Evolutionary conservation across 2,113 vertebrate species (phyloP).

Genomic region (Myocastor coypus): DNA sequence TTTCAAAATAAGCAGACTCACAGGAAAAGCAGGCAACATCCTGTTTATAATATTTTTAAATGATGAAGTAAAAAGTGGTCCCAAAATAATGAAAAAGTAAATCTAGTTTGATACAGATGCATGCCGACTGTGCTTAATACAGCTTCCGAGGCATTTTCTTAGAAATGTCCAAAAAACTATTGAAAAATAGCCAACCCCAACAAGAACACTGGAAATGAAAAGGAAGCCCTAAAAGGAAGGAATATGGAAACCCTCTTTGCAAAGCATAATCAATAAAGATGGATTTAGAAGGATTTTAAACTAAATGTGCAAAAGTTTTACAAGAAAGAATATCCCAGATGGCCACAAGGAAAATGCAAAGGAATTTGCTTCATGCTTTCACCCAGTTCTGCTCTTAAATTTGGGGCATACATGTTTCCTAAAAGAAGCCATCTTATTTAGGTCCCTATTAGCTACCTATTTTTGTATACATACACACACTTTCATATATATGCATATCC

Average conservation of each 20-base stretch:
- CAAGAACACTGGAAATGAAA: background rate
- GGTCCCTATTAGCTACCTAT: background rate
- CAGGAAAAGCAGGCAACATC: background rate
- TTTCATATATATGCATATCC: background rate
- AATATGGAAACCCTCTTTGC: background rate
- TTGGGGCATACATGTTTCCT: background rate
- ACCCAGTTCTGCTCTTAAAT: background rate
- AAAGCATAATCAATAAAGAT: background rate
- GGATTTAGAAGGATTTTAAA: constrained; percentile 7
- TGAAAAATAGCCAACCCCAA: background rate
- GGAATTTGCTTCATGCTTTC: background rate
- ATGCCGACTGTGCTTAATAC: background rate
- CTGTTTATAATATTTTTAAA: background rate
- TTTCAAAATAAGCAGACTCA: constrained; percentile 4
- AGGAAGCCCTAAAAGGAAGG: background rate
- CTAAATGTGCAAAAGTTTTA: background rate
- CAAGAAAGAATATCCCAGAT: background rate
- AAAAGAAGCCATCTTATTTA: background rate
- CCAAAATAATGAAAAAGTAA: background rate
- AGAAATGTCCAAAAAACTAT: background rate
- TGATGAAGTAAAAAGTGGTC: too few species aligned
- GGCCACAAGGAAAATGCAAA: background rate
- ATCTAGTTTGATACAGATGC: background rate
- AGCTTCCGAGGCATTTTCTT: background rate
- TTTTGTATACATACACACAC: background rate